Percentiles rank a stretch among this genome's conserved stretches.
phyloP scores from a whole-genome alignment of 2,888 invertebrate species.

The Lepidochrysops patricia region DNA sequence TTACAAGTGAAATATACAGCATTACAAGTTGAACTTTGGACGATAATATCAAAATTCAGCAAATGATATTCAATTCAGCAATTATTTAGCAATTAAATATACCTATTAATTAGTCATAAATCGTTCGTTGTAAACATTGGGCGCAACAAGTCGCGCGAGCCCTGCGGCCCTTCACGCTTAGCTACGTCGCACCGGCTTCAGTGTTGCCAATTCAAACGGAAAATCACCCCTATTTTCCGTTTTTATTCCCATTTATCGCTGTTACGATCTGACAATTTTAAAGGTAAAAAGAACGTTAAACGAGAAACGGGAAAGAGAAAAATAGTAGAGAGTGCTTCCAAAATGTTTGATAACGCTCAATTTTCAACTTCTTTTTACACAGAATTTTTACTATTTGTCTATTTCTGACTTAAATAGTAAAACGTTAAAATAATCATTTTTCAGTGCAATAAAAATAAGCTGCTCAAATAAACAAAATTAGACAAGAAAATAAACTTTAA shows the following conservation, averaged over 20 bases:
- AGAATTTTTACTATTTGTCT: too few species aligned
- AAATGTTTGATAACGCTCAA: too few species aligned
- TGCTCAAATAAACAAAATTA: background rate
- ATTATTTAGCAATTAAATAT: background rate
- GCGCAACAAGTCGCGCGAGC: slow-evolving; percentile 56
- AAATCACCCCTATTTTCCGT: background rate
- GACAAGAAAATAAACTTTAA: slow-evolving; percentile 1
- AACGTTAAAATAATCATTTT: too few species aligned
- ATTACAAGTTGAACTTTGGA: background rate
- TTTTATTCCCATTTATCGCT: background rate
- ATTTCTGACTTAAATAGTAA: too few species aligned
- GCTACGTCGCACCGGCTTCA: background rate
- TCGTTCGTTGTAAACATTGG: slow-evolving; percentile 39
- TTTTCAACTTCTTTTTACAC: too few species aligned
- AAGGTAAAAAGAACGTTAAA: too few species aligned
- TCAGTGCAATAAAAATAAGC: too few species aligned
- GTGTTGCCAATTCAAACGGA: slow-evolving; percentile 1
- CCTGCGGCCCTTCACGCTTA: slow-evolving; percentile 20
- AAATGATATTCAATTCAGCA: background rate
- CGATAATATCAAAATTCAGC: background rate
- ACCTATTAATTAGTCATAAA: background rate
- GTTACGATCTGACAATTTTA: background rate
- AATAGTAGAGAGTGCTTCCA: too few species aligned
- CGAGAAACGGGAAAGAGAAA: too few species aligned
- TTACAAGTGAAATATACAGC: background rate